Conservation (phyloP, 1,140 invertebrate species). For the Monomorium pharaonis region DNA sequence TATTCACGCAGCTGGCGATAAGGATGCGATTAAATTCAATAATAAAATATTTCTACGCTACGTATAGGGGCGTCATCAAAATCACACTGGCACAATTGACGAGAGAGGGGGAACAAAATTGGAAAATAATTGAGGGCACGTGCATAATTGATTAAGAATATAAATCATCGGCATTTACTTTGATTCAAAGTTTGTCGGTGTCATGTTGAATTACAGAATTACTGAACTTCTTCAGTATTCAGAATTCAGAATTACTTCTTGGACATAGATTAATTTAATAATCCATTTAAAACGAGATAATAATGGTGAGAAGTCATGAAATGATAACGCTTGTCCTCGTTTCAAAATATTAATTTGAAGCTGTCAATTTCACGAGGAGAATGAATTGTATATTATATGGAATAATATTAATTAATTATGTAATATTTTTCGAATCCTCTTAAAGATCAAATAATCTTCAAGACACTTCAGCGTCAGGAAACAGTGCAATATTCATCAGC, state of each 20-base stretch:
- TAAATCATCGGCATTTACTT: neutral
- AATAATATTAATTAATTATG: conserved; percentile 14
- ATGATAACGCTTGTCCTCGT: neutral
- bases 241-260: too few relatives aligned
- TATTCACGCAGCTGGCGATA: neutral
- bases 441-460: neutral
- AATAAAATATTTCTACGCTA: neutral
- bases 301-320: neutral
- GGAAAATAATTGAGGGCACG: neutral
- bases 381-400: neutral
- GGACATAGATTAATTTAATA: neutral
- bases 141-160: neutral
- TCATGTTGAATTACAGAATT: neutral
- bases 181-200: neutral
- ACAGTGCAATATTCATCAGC: neutral
- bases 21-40: neutral
- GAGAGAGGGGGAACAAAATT: neutral
- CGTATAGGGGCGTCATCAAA: neutral
- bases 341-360: neutral
- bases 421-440: neutral
- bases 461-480: neutral
- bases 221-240: neutral
- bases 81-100: neutral
- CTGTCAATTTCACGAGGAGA: neutral
- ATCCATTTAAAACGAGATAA: neutral